A percentile compares a stretch with the other conserved stretches of the same genome.
These are phyloP conservation scores for Oenanthe melanoleuca DNA, from an alignment of 2,113 vertebrate species.

Conservation along the genomic window DNA sequence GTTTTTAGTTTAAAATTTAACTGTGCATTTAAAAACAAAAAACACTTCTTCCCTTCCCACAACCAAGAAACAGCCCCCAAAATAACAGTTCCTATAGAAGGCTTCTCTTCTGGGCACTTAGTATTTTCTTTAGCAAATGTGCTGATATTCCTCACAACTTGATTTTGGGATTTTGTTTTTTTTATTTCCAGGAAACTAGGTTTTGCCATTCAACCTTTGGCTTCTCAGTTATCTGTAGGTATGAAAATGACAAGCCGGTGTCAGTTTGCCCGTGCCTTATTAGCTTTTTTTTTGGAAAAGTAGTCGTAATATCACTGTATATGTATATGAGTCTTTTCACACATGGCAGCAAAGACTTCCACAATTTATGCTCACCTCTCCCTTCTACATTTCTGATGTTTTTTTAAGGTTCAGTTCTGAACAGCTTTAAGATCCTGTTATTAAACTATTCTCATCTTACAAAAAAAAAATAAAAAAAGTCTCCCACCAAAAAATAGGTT, in stretches of 20 bases:
- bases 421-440: not conserved
- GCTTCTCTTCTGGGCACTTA: not conserved
- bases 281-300: not conserved
- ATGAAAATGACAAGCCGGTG: not conserved
- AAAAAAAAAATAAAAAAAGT: not conserved
- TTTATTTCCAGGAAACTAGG: not conserved
- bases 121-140: not conserved
- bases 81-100: not conserved
- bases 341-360: not conserved
- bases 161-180: not conserved
- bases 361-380: not conserved
- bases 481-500: not conserved
- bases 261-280: not conserved
- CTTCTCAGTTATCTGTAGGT: not conserved
- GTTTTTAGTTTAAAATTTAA: not conserved
- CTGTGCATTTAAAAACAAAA: not conserved
- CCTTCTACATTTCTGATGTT: not conserved
- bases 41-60: accelerated
- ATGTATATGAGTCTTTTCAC: not conserved
- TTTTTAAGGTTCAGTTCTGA: not conserved
- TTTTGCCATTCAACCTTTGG: not conserved
- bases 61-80: not conserved
- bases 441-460: not conserved
- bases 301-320: not conserved
- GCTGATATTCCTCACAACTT: not conserved